Evolutionary conservation across 64 coral and sea anemone genomes (phyloP), one percentile per base, ranked within the genome.

Genomic region (Astreopora myriophthalma): DNA sequence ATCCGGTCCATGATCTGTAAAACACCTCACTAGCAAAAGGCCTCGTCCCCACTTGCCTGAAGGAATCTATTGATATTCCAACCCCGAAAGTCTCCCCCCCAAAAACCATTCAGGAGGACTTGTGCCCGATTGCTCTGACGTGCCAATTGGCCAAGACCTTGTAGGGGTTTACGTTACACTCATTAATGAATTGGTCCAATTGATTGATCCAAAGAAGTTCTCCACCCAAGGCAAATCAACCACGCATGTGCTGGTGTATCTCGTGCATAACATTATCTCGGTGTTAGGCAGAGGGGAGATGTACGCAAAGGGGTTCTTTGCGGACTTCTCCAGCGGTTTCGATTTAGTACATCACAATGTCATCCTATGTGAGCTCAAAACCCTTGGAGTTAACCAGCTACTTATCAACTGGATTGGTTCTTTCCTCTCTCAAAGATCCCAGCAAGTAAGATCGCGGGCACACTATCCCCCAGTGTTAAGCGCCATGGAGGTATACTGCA

Each of bases 81-180:
- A 46, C 83, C n/a, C 78, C 89, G 23, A 91, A 91, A 58, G 58
- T 31, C 34, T 46, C 74, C 19, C 76, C 34, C 4, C 75, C 89
- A 4, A 91, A 91, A 39, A 42, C n/a, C 29, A 69, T 83, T 40
- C 29, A 83, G 37, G 77, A 91, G 36, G 75, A 81, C 71, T 42
- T 82, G 42, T 35, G 88, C 29, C 88, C 62, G 1, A 48, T 83
- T 29, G 28, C 61, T 22, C 74, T 83, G 20, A 91, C 89, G 1
- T 68, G 38, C 31, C 89, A 81, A 71, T 30, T 84, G 48, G 76
- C 89, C 31, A 84, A 91, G 51, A 19, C 72, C 17, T 35, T 90
- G 51, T 30, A 90, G 39, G 74, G 88, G 29, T 68, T 90, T 80
- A 79, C 88, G 19, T 80, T 80, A 71, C 74, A 80, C 48, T 90